Evolutionary conservation across 53 echinoderm and acorn worm genomes (phyloP).

Genomic region (Hippasteria phrygiana): DNA sequence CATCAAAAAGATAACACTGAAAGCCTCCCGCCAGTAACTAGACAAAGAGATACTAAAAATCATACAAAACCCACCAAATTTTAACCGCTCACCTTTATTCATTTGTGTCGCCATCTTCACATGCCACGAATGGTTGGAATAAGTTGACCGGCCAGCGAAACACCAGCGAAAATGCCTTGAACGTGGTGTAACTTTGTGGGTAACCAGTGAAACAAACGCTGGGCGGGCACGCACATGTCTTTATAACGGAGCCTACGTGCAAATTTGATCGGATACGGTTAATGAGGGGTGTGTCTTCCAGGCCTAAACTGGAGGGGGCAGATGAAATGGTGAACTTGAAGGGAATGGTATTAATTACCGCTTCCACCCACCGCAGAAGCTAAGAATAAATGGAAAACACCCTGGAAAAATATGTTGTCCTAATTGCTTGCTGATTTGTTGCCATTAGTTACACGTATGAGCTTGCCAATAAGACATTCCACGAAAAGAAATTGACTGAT

Average conservation of each 20-base stretch:
- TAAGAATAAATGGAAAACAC: too few species aligned
- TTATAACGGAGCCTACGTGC: background rate
- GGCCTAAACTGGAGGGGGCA: background rate
- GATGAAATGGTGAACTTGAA: too few species aligned
- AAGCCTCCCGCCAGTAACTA: background rate
- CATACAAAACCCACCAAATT: background rate
- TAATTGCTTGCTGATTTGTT: too few species aligned
- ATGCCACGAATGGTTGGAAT: constrained; percentile 58
- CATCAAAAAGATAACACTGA: too few species aligned
- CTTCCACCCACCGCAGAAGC: too few species aligned
- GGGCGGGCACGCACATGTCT: too few species aligned
- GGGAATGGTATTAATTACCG: too few species aligned
- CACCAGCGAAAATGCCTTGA: background rate
- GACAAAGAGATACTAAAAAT: background rate
- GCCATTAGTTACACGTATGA: too few species aligned
- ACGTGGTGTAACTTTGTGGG: background rate
- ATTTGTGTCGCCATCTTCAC: constrained; percentile 16
- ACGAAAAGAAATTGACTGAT: too few species aligned
- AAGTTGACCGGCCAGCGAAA: background rate
- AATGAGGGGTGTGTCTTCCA: background rate
- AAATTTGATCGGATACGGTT: background rate
- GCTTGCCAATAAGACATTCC: too few species aligned
- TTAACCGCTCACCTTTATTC: constrained; percentile 12
- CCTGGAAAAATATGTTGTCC: too few species aligned
- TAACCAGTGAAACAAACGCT: background rate